Evolutionary conservation across 2,888 invertebrate genomes (phyloP), one percentile per base, ranked within the genome.

Genomic region (Tanytarsus gracilentus): DNA sequence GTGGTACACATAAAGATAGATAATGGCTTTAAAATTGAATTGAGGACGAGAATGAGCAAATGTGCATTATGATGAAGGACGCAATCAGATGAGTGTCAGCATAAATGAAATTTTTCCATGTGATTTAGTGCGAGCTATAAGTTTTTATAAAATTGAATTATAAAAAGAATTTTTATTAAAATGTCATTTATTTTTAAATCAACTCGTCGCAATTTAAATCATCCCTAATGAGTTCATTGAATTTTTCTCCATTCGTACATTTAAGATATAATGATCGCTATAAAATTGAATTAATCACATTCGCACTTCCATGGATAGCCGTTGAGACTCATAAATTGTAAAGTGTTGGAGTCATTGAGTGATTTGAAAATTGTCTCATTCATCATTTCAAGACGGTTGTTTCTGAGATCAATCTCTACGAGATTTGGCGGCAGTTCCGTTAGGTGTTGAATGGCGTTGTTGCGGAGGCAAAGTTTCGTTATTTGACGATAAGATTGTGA

Each of bases 291-390:
- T 21, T 83, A 76, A 0, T 76, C 71, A 67, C 89, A 89, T 65
- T 80, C 78, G 69, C 89, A 89, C 6, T 69, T 68, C 77, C 87
- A 80, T 0, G 84, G 83, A 69, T 89, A 90, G n/a, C 76, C 72
- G 6, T 80, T 74, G 7, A 87, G 70, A 66, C 77, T 77, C 30
- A 83, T 64, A 30, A 70, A 69, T 16, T 70, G 71, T n/a, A 81
- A 67, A 0, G 76, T 72, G 52, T 71, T 69, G 1, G 74, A 74
- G 30, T 75, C 71, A 21, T 72, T 72, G 1, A 83, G 66, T 14
- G 70, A 69, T 2, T 72, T 65, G 7, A 81, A 65, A 0, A 75
- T 68, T 0, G 69, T 69, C 0, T 66, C 66, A 70, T 76, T 76
- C 55, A 84, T 64, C 18, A 66, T 66, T 1, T 73, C 71, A 3